A percentile compares a stretch with the other conserved stretches of the same genome.
phyloP scores from a whole-genome alignment of 2,888 invertebrate species.

The Habrosyne pyritoides region DNA sequence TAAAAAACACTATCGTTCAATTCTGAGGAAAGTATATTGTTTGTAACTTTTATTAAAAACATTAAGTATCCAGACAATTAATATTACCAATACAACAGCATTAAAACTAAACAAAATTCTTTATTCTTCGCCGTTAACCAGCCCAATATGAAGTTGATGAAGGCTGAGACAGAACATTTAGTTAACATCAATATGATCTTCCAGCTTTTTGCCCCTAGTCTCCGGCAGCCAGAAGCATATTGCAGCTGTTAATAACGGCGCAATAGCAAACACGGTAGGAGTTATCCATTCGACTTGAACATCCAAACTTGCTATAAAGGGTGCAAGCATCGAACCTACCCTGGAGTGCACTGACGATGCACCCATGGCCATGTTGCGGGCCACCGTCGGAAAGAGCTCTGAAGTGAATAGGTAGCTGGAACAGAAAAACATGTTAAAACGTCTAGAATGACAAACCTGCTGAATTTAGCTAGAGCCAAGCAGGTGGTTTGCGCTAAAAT shows the following conservation, averaged over 20 bases:
- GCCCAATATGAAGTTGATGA: background rate
- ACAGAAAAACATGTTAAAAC: background rate
- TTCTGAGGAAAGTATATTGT: no score
- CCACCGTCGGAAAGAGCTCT: conserved; percentile 81
- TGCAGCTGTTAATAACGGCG: conserved; percentile 8
- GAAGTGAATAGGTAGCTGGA: conserved; percentile 73
- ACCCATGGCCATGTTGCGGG: conserved; percentile 79
- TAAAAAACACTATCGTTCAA: no score
- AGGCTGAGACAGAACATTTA: background rate
- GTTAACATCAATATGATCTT: conserved; percentile 16
- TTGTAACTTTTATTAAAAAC: no score
- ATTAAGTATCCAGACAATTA: no score
- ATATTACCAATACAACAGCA: no score
- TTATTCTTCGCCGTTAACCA: background rate
- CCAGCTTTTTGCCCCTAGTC: conserved; percentile 18
- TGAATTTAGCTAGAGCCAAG: background rate
- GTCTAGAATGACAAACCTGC: background rate
- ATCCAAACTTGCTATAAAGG: conserved; percentile 66
- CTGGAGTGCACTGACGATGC: conserved; percentile 80
- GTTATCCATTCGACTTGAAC: conserved; percentile 12
- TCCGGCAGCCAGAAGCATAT: conserved; percentile 18
- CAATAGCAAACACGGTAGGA: conserved; percentile 15
- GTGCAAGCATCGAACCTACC: conserved; percentile 80
- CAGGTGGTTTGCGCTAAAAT: no score
- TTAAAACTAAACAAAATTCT: no score